Conservation (phyloP, 2,888 invertebrate genomes). For the Yponomeuta sedellus region DNA sequence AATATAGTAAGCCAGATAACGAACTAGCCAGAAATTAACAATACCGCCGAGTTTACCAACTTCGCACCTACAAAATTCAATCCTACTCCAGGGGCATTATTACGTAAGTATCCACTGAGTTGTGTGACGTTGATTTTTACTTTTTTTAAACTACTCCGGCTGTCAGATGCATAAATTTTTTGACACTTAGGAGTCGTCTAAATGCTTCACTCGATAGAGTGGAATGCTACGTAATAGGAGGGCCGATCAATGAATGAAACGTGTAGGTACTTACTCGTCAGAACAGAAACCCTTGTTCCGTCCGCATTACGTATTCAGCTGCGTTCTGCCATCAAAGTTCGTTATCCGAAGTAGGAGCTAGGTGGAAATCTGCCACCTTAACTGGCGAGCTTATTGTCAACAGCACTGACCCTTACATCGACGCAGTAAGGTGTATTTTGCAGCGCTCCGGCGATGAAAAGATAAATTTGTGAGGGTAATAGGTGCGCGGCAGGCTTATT, state of each 20-base stretch:
- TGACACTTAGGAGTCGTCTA: too few species aligned
- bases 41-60: not conserved
- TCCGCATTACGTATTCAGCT: constrained; percentile 4
- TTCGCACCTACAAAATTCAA: not conserved
- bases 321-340: constrained; percentile 7
- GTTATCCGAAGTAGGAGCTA: not conserved
- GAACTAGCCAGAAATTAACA: not conserved
- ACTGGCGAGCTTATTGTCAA: not conserved
- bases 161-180: too few species aligned
- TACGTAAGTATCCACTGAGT: too few species aligned
- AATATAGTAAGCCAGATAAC: too few species aligned
- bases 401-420: not conserved
- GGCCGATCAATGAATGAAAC: not conserved
- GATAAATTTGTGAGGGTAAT: not conserved
- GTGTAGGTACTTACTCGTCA: not conserved
- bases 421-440: not conserved
- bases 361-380: not conserved
- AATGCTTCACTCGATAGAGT: too few species aligned
- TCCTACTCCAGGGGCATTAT: too few species aligned
- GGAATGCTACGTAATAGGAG: too few species aligned
- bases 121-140: too few species aligned
- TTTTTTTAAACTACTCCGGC: too few species aligned
- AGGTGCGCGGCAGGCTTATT: too few species aligned
- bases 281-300: not conserved
- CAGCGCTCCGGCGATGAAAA: not conserved